These are phyloP conservation scores for Ficedula albicollis DNA, from an alignment of 2,797 vertebrate species.

Conservation along the genomic window DNA sequence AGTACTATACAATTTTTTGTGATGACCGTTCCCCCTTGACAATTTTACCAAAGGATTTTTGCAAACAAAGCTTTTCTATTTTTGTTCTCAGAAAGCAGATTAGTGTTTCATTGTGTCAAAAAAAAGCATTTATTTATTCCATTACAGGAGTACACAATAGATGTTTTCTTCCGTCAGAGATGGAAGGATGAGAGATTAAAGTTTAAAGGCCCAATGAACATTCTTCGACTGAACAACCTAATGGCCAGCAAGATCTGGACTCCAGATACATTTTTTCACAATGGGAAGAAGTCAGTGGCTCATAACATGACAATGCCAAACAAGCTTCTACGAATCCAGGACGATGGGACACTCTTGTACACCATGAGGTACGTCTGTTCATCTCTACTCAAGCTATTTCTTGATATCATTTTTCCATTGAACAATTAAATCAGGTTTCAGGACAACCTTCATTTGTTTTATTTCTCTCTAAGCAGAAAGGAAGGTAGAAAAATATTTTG, in stretches of 20 bases:
- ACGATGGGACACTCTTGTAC: conserved; percentile 94
- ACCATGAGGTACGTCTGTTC: conserved; percentile 88
- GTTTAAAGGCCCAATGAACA: conserved; percentile 97
- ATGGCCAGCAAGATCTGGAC: conserved; percentile 99
- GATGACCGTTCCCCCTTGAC: background rate
- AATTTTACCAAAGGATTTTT: background rate
- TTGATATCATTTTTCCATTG: background rate
- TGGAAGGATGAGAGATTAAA: conserved; percentile 97
- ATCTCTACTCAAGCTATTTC: background rate
- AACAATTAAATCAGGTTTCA: background rate
- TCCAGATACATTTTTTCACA: conserved; percentile 98
- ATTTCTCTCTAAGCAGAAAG: background rate
- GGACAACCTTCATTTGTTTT: background rate
- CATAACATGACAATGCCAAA: conserved; percentile 99
- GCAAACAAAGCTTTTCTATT: background rate
- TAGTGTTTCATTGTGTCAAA: background rate
- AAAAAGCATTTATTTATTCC: background rate
- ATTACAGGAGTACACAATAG: conserved; percentile 95
- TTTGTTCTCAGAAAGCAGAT: background rate
- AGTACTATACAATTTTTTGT: background rate
- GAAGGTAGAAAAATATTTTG: background rate
- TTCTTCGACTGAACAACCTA: conserved; percentile 94
- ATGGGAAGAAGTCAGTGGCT: conserved; percentile 97
- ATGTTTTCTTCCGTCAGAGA: conserved; percentile 97
- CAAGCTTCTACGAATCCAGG: conserved; percentile 93